Base-by-base conservation (phyloP, 1,140 invertebrate species). In the Zaprionus nigranus region DNA sequence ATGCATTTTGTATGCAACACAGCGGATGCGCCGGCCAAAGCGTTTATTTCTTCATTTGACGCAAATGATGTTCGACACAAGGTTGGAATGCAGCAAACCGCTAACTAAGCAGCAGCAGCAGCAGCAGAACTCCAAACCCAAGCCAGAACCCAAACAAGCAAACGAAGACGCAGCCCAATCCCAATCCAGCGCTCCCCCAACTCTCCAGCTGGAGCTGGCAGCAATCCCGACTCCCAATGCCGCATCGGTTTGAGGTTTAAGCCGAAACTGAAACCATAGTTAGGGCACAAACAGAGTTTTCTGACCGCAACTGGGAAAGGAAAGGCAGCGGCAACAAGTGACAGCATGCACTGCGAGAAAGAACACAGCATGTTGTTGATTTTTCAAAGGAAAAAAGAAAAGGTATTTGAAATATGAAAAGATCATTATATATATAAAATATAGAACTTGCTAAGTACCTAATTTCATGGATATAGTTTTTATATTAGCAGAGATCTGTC, bases 21-120 rank as follows among this genome's bases (percentile, higher is more conserved):
- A 57, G 85, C 85, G 79, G 86, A 85, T 90, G 82, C 79, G 81
- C 69, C 79, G 72, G 79, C 65, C 76, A 63, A 73, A 90, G 79
- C 82, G 85, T 85, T 90, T 90, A 90, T 85, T 90, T 90, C 86
- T 90, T 79, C 85, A 82, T 90, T 90, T 85, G 77, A 64, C 77
- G 81, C 81, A 82, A 82, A 71, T 82, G 79, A 82, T 71, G 80
- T 56, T 71, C 58, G 67, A 74, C 61, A 75, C 58, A 38, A 74
- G 69, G 60, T 53, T 63, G 79, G 85, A 90, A 90, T 90, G 85
- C 81, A 90, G 53, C 62, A 90, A 85, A 90, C 85, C 85, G 85
- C 85, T 90, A 90, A 71, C 81, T 78, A 74, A 79, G 77, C 81
- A 72, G 64, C 30, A 30, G 9, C 30, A 30, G 6, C 28, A 30